Evolutionary conservation across 1,140 invertebrate genomes (phyloP).

Genomic region (Nasonia longicornis): DNA sequence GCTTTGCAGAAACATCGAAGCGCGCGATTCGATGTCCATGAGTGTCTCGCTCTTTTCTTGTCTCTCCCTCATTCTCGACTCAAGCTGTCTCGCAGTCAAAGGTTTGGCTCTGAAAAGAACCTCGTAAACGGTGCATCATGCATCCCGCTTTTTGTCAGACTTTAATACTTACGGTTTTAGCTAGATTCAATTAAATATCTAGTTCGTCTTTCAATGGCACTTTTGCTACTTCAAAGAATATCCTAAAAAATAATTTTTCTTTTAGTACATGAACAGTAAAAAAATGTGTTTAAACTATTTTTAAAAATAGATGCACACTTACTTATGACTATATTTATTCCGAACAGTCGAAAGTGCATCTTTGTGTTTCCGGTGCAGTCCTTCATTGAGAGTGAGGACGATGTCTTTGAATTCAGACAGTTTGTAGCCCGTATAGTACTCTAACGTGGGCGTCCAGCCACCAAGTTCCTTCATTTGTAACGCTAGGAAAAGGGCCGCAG

Average conservation of each 20-base stretch:
- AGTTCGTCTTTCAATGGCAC: constrained; percentile 71
- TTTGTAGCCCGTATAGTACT: constrained; percentile 90
- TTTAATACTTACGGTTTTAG: constrained; percentile 45
- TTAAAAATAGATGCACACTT: constrained; percentile 61
- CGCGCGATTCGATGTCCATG: constrained; percentile 26
- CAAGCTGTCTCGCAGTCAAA: constrained; percentile 39
- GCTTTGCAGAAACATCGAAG: constrained; percentile 30
- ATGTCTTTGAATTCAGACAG: constrained; percentile 81
- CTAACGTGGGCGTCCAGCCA: constrained; percentile 82
- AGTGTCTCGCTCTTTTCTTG: constrained; percentile 31
- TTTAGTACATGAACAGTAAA: background rate
- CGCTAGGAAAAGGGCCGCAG: constrained; percentile 87
- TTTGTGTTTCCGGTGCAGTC: constrained; percentile 80
- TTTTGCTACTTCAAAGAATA: constrained; percentile 89
- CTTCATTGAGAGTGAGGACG: constrained; percentile 80
- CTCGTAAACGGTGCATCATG: constrained; percentile 19
- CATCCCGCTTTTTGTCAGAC: constrained; percentile 28
- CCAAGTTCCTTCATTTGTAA: constrained; percentile 84
- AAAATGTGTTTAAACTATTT: constrained; percentile 1
- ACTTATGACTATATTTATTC: constrained; percentile 96
- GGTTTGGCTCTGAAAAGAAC: constrained; percentile 28
- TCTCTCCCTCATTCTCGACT: constrained; percentile 18
- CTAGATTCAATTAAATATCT: constrained; percentile 53
- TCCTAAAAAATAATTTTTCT: constrained; percentile 66
- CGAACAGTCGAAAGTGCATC: constrained; percentile 85